A percentile compares a stretch with the other conserved stretches of the same genome.
Conservation (phyloP, 92 coral and sea anemone species). For the Zoanthus sansibaricus region DNA sequence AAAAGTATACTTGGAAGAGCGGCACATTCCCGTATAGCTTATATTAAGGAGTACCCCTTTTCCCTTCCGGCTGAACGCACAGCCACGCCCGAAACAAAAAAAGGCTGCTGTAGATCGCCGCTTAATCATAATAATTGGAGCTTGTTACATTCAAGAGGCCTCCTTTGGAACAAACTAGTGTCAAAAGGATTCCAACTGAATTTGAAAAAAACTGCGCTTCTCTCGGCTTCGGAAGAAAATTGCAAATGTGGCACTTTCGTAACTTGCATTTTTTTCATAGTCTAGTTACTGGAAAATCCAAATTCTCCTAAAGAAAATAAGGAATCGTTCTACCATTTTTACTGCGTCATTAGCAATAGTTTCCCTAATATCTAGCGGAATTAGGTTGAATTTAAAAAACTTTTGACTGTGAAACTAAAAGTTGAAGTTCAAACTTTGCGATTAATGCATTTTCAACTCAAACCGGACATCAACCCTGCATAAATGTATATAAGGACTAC, state of each 20-base stretch:
- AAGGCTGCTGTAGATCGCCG: conserved; percentile 13
- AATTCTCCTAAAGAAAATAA: conserved; percentile 4
- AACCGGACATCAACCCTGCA: conserved; percentile 12
- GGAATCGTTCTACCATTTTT: conserved; percentile 14
- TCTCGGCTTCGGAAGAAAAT: conserved; percentile 31
- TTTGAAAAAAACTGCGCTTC: conserved; percentile 4
- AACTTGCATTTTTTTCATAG: conserved; percentile 22
- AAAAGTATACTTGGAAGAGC: too few species aligned
- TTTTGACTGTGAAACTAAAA: neutral
- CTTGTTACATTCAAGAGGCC: conserved; percentile 25
- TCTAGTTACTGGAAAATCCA: conserved; percentile 28
- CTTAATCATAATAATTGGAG: conserved; percentile 24
- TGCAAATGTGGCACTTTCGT: conserved; percentile 36
- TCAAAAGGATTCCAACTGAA: conserved; percentile 38
- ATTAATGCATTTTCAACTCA: conserved; percentile 11
- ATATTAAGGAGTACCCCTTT: too few species aligned
- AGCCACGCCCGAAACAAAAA: conserved; percentile 7
- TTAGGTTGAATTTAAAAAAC: neutral
- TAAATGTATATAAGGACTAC: conserved; percentile 1
- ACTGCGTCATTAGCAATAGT: conserved; percentile 29
- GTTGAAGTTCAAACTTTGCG: conserved; percentile 20
- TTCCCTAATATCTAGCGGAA: conserved; percentile 11
- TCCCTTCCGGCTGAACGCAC: conserved; percentile 13
- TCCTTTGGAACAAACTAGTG: conserved; percentile 22
- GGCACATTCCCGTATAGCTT: too few species aligned